Base-by-base conservation (phyloP, 1,140 invertebrate genomes). In the Aleiodes sp. region DNA sequence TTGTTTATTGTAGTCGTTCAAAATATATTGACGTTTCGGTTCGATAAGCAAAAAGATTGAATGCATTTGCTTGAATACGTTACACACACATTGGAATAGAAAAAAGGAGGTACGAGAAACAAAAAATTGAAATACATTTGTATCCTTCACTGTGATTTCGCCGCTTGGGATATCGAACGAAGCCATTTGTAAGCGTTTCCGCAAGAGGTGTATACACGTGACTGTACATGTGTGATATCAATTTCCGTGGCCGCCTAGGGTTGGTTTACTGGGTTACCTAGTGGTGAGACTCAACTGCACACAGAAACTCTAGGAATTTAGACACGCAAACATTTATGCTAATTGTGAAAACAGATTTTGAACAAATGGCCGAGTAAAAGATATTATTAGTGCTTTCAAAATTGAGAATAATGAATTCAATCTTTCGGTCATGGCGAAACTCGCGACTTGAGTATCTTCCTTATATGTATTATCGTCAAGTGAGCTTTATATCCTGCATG, bases 201-300 rank as follows among this genome's bases (percentile, higher is more conserved):
- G 52, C 24, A 26, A 56, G 24, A 12, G 19, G 52, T 9, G n/a
- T n/a, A n/a, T 56, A 12, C 24, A 56, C 52, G n/a, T 56, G 24
- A 56, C 52, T 56, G 28, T 56, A 26, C 24, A 56, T 56, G 9
- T 24, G 24, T 28, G 52, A 56, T 56, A 56, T 56, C 52, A 56
- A 56, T 56, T 56, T 56, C 52, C 52, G 52, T 28, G 2, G 52
- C 3, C 10, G 52, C 8, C 2, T 16, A 10, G 28, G 52, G 24
- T 8, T 43, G 39, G 39, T n/a, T 1, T 6, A n/a, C n/a, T n/a
- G 4, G n/a, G 9, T 6, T 43, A 16, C 4, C 9, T n/a, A 2
- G 4, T 43, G 39, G n/a, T 16, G 12, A 43, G 9, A 4, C 31
- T 35, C 31, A 35, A 35, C 31, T 46, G 41, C 41, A 46, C 41